Evolutionary conservation across 2,797 vertebrate genomes (phyloP).

Genomic region (Alcedo atthis): DNA sequence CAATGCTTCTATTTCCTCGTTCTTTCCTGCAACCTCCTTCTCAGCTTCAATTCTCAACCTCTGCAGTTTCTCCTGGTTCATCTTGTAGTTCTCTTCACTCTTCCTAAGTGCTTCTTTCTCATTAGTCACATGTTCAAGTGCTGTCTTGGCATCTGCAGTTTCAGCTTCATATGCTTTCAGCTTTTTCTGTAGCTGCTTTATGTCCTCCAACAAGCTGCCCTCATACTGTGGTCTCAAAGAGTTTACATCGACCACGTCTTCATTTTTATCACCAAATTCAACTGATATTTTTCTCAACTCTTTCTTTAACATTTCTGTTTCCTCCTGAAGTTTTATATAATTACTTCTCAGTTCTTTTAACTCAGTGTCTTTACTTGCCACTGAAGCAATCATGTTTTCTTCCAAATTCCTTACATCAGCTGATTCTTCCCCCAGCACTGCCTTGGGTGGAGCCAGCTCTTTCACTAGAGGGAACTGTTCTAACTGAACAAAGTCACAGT

Average conservation of each 20-base stretch:
- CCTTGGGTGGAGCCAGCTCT: constrained; percentile 62
- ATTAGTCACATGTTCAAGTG: constrained; percentile 23
- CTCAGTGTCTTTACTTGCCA: constrained; percentile 62
- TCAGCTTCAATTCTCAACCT: constrained; percentile 53
- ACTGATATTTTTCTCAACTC: constrained; percentile 67
- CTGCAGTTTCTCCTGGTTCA: constrained; percentile 60
- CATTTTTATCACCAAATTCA: constrained; percentile 59
- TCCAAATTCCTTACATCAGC: constrained; percentile 51
- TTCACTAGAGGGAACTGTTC: constrained; percentile 53
- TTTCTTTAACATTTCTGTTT: constrained; percentile 45
- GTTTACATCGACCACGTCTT: constrained; percentile 52
- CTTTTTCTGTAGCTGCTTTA: constrained; percentile 52
- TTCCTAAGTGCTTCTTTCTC: constrained; percentile 63
- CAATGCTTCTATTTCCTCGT: constrained; percentile 66
- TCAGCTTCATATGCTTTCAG: constrained; percentile 48
- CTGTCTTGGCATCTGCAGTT: constrained; percentile 43
- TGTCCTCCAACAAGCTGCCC: constrained; percentile 41
- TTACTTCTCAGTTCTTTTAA: constrained; percentile 43
- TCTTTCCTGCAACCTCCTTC: constrained; percentile 69
- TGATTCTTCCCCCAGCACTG: constrained; percentile 62
- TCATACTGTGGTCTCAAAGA: constrained; percentile 18
- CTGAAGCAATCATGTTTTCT: constrained; percentile 30
- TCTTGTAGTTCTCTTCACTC: constrained; percentile 24
- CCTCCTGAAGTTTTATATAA: constrained; percentile 57
- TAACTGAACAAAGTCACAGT: constrained; percentile 59